Percentiles rank a stretch among this genome's conserved stretches.
Evolutionary conservation across 2,888 invertebrate species (phyloP).

Genomic region (Phanerotoma sp.): DNA sequence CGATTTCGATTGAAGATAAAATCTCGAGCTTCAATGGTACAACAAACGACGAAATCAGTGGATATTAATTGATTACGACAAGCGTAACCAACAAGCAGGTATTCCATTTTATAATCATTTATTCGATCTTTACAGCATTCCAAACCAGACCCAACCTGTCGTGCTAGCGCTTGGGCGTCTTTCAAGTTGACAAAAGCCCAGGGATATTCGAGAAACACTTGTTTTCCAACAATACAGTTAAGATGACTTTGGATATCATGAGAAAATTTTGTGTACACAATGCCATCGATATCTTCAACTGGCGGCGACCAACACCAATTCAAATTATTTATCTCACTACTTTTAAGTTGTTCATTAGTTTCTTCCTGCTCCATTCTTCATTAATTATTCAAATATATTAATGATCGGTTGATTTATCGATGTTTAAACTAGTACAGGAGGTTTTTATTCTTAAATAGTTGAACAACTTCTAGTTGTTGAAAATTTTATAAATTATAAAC

Average conservation of each 20-base stretch:
- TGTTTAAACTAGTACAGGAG: too few species aligned
- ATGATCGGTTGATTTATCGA: too few species aligned
- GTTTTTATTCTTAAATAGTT: too few species aligned
- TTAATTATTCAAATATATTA: too few species aligned
- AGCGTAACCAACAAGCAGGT: constrained; percentile 66
- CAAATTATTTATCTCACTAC: constrained; percentile 25
- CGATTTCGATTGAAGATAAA: constrained; percentile 40
- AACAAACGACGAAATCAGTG: constrained; percentile 70
- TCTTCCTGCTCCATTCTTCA: constrained; percentile 4
- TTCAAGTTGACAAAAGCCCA: constrained; percentile 46
- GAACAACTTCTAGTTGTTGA: too few species aligned
- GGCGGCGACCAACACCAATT: constrained; percentile 41
- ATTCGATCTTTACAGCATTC: constrained; percentile 35
- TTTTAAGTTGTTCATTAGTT: constrained; percentile 36
- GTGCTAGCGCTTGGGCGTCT: constrained; percentile 28
- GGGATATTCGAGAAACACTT: constrained; percentile 52
- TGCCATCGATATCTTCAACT: constrained; percentile 43
- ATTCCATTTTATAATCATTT: constrained; percentile 30
- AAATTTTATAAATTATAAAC: too few species aligned
- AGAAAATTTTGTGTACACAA: constrained; percentile 40
- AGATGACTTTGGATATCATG: constrained; percentile 39
- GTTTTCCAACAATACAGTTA: constrained; percentile 43
- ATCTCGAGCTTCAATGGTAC: constrained; percentile 62
- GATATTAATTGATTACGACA: constrained; percentile 62
- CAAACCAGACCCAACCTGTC: constrained; percentile 36